Base-by-base conservation (phyloP, 2,888 invertebrate species). In the Coecobrya sp. region DNA sequence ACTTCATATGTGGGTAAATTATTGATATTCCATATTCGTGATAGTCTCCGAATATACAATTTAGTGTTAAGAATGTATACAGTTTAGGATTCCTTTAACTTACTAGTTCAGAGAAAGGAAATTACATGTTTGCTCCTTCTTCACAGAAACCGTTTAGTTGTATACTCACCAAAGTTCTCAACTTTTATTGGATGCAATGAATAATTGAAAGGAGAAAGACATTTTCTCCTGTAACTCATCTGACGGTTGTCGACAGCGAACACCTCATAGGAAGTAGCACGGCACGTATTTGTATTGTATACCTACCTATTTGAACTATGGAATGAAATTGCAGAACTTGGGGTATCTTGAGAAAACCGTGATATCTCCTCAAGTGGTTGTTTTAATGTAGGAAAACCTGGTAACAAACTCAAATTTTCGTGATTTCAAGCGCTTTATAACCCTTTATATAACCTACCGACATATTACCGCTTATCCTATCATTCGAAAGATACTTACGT, bases 121-220 rank as follows among this genome's bases (percentile, higher is more conserved):
- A 59, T 59, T 52, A 52, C 13, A 19, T n/a, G 19, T 59, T 59
- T 59, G 16, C 59, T 59, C 7, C 59, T n/a, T 19, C n/a, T 7
- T 59, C 59, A 1, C 5, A n/a, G 19, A 16, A n/a, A 59, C 16
- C 11, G 19, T 19, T 19, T n/a, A n/a, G 5, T 59, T 19, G n/a
- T n/a, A 4, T 59, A 16, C 2, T 13, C 68, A 13, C 13, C 1
- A 30, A 30, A 36, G 27, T 68, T 68, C n/a, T 65, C 65, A 13
- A 65, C 19, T 68, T 68, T 68, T n/a, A 36, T 36, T 68, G 16
- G 16, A 36, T 68, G 22, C n/a, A n/a, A 68, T 68, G 68, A 68
- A 68, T 68, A 68, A 68, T 30, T 68, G 68, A 68, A 36, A 8
- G 27, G 27, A 36, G 36, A 68, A 68, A 36, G 68, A 68, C 30